Evolutionary conservation across 2,797 vertebrate genomes (phyloP), one percentile per base, ranked within the genome.

Genomic region (Sorex maritimensis): DNA sequence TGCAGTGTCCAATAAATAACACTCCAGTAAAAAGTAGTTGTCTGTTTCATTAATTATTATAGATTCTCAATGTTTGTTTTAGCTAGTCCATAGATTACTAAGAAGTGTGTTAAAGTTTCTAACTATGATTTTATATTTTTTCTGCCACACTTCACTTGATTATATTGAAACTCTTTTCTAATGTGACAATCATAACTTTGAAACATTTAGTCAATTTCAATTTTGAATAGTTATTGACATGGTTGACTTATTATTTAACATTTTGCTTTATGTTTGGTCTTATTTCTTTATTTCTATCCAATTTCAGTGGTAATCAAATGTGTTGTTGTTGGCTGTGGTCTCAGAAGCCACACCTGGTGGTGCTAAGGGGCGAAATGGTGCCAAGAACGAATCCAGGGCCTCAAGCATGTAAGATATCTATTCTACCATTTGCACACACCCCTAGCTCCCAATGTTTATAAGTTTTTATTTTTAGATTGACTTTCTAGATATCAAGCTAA

Each of bases 221-320:
- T 92, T 52, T 74, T 26, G 8, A 55, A 2, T 11, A 15, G 9
- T 72, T 87, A 41, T 38, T 88, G 34, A 46, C 79, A 77, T 17
- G 19, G 11, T 9, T 85, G 74, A 10, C 82, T 82, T 68, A 92
- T 2, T 1, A 55, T 12, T 15, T 55, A 6, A 23, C 14, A 10
- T 63, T 88, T 90, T 75, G 17, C 49, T 91, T 17, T 23, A 71
- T 75, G 71, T 81, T 92, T 91, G 55, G 34, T 93, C 68, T 79
- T 55, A 80, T 23, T 78, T 24, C 23, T 14, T 80, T 41, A 41
- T 46, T 4, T 58, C 65, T 83, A 7, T 44, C 71, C 74, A 6
- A 86, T 41, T 30, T 63, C 5, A 26, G 84, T 90, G 28, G 13
- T 65, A 58, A 74, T 3, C 21, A 75, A 88, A 23, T 38, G 61